Base-by-base conservation (phyloP, 2,797 vertebrate species). In the Enteromius mattozi region DNA sequence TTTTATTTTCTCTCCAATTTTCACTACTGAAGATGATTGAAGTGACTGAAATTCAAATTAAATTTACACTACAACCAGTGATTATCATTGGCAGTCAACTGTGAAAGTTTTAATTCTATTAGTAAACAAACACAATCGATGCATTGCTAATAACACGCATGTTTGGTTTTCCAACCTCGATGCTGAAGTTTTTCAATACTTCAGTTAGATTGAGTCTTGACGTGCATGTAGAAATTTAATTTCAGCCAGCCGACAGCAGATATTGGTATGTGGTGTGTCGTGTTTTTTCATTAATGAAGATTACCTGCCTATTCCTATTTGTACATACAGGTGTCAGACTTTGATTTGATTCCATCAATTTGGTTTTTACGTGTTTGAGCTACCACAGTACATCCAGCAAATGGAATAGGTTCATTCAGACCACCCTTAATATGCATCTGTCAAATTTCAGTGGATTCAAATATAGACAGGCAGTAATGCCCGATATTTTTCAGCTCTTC, bases 181-280 rank as follows among this genome's bases (percentile, higher is more conserved):
- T 86, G 56, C 40, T 45, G 19, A 82, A 83, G 66, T 81, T 87
- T 80, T 40, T 70, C 86, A 86, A 85, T 71, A 87, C 82, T 91
- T 90, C 92, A 93, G 91, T 90, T 85, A 92, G 93, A 94, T 92
- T 90, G 90, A 88, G 88, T 88, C 89, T 90, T 94, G 94, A 94
- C 95, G 94, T 94, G 95, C 94, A 93, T 95, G 94, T 93, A 93
- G 93, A 89, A 95, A 95, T 95, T 91, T 93, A 95, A 95, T 96
- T 94, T 95, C 90, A 85, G 90, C 80, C 91, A 94, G 95, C 92
- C 93, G 92, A 92, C 92, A 83, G 90, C 88, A 94, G 92, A 93
- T 92, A 93, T 92, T 91, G 92, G 83, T 86, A 92, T 91, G 93
- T 93, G 90, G 91, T 94, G 94, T 94, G 93, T 92, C 91, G 92